phyloP scores from a whole-genome alignment of 2,888 invertebrate genomes.

The Fragum sueziense region DNA sequence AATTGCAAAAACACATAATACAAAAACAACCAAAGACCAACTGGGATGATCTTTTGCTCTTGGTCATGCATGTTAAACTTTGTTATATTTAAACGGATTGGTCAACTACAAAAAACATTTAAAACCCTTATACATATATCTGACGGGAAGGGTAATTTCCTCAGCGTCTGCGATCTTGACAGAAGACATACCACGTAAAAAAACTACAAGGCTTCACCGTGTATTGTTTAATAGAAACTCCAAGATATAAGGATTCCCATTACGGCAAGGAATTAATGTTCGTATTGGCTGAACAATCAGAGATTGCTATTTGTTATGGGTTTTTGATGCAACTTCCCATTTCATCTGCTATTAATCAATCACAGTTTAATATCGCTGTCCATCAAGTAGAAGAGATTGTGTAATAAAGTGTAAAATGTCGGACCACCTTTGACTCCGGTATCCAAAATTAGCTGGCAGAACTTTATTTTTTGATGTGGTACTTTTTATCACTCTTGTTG shows the following conservation, averaged over 20 bases:
- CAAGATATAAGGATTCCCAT: background rate
- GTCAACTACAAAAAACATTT: too few species aligned
- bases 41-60: too few species aligned
- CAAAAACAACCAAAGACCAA: too few species aligned
- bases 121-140: too few species aligned
- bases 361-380: slow-evolving; percentile 6
- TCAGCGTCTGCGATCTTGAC: too few species aligned
- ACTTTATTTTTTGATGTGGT: too few species aligned
- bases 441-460: background rate
- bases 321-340: slow-evolving; percentile 2
- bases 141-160: too few species aligned
- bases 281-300: background rate
- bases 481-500: too few species aligned
- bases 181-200: too few species aligned
- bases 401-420: slow-evolving; percentile 2
- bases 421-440: background rate
- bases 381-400: slow-evolving; percentile 4
- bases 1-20: too few species aligned
- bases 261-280: slow-evolving; percentile 2
- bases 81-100: too few species aligned
- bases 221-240: background rate
- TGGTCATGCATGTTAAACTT: too few species aligned
- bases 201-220: background rate
- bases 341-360: slow-evolving; percentile 15
- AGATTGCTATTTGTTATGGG: slow-evolving; percentile 12